Evolutionary conservation across 2,797 vertebrate species (phyloP), one percentile per base, ranked within the genome.

Genomic region (Silurus lanzhouensis): DNA sequence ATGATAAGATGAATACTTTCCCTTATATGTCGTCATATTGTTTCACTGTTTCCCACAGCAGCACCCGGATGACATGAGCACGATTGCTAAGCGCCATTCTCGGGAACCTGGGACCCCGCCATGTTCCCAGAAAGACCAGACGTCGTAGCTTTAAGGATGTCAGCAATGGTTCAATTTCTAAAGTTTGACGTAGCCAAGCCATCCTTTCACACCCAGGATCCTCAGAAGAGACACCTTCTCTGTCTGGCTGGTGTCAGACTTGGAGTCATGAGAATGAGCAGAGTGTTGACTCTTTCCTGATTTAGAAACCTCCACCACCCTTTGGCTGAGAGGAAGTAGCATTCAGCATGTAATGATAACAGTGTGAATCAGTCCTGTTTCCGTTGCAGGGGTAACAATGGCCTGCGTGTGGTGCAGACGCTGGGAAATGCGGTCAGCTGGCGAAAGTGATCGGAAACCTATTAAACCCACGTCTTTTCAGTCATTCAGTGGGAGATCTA

Each of bases 181-280:
- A 46, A 82, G 77, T 19, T 58, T 86, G 85, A 86, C 14, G 27
- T 74, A 64, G 48, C 75, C 46, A 27, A 75, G 25, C 48, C 48
- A 52, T 67, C 46, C 48, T 55, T 86, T 85, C 86, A 87, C 88
- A 88, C 86, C 89, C 82, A 82, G 60, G 78, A 84, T 20, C 14
- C 68, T 27, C 20, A 66, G 46, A 60, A 60, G 68, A 83, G 72
- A 31, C 52, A 82, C 78, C 68, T 88, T 85, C 83, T 76, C 27
- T 81, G 60, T 86, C 46, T 46, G 55, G 66, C 17, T 9, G 52
- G 63, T 38, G 61, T 82, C 85, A 80, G 72, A 25, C 70, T 70
- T n/a, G 44, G 27, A 72, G 60, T 70, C 87, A 85, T 87, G 85
- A 87, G 71, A 85, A 68, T 3, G 15, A 22, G 57, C 66, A 31